phyloP scores from a whole-genome alignment of 2,113 vertebrate genomes.

The Speoplatyrhinus poulsoni region DNA sequence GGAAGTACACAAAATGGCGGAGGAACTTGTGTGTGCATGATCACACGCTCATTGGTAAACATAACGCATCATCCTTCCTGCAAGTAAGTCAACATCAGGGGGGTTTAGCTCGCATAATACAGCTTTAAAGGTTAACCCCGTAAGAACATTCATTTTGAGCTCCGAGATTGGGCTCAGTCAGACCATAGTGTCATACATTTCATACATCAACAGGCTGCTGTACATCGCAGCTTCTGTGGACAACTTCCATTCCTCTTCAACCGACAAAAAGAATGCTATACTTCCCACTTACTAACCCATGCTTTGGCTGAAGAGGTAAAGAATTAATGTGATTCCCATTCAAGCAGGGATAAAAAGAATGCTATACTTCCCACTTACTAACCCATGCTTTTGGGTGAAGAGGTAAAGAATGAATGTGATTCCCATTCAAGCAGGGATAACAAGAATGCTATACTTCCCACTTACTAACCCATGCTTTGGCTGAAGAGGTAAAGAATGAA shows the following conservation, averaged over 20 bases:
- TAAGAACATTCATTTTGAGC: no score
- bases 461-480: slow-evolving; percentile 9
- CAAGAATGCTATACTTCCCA: slow-evolving; percentile 5
- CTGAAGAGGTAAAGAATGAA: slow-evolving; percentile 48
- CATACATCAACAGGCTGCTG: slow-evolving; percentile 22
- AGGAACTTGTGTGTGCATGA: no score
- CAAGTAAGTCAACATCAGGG: no score
- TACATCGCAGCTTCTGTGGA: slow-evolving; percentile 13
- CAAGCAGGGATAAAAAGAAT: slow-evolving; percentile 46
- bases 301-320: slow-evolving; percentile 32
- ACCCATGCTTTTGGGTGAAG: slow-evolving; percentile 20
- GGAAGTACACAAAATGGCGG: no score
- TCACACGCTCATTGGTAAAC: no score
- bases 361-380: slow-evolving; percentile 35
- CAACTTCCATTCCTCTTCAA: slow-evolving; percentile 13
- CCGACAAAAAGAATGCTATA: slow-evolving; percentile 5
- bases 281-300: neutral
- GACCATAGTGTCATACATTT: no score
- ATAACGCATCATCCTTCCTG: no score
- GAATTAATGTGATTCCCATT: slow-evolving; percentile 69
- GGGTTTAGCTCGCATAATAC: no score
- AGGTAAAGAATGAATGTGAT: slow-evolving; percentile 45
- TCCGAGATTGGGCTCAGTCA: no score
- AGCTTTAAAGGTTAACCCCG: no score
- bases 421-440: slow-evolving; percentile 62